phyloP scores from a whole-genome alignment of 2,888 invertebrate genomes.

The Agriopis aurantiaria region DNA sequence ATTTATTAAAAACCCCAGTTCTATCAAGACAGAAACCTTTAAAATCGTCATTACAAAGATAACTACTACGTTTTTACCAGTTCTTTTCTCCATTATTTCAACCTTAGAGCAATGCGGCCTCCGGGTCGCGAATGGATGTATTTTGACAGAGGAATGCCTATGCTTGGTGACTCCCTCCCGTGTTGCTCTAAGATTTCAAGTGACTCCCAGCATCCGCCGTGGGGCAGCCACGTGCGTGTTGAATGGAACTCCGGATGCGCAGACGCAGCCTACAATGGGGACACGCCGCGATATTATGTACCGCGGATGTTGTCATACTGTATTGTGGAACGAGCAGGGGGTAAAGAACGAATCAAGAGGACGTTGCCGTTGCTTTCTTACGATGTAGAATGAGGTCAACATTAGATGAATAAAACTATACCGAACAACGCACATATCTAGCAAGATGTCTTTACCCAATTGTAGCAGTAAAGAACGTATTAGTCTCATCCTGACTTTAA shows the following conservation, averaged over 20 bases:
- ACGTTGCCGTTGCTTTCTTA: conserved; percentile 17
- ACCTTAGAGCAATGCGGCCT: background rate
- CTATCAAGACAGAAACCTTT: background rate
- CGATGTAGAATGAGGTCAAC: conserved; percentile 4
- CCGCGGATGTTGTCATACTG: conserved; percentile 39
- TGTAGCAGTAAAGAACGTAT: no score
- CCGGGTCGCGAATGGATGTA: no score
- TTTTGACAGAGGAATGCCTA: no score
- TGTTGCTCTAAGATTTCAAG: conserved; percentile 34
- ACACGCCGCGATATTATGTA: conserved; percentile 50
- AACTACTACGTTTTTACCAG: background rate
- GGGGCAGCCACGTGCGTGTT: conserved; percentile 77
- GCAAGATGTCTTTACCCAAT: no score
- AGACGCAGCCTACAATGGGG: conserved; percentile 59
- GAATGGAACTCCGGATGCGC: conserved; percentile 78
- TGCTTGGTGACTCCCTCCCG: no score
- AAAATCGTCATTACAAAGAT: background rate
- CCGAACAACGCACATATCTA: background rate
- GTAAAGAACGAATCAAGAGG: conserved; percentile 24
- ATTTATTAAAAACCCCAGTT: background rate
- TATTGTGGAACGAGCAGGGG: conserved; percentile 30
- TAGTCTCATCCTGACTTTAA: no score
- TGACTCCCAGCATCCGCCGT: conserved; percentile 65
- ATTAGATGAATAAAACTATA: background rate
- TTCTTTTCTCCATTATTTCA: conserved; percentile 10